phyloP scores from a whole-genome alignment of 1,140 invertebrate species.

The Metopolophium dirhodum region DNA sequence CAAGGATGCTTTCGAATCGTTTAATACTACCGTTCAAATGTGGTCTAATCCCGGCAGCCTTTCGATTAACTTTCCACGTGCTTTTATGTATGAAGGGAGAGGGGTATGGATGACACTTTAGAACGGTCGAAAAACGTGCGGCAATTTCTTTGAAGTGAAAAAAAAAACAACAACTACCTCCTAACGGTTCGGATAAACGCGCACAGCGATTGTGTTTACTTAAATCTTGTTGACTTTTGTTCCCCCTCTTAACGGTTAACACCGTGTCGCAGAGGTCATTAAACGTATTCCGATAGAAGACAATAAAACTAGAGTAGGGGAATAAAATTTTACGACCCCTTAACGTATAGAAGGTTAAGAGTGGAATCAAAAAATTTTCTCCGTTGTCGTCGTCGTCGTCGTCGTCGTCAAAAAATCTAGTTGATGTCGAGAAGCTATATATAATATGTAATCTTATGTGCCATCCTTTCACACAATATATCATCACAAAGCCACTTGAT shows the following conservation, averaged over 20 bases:
- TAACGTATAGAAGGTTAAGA: too few relatives aligned
- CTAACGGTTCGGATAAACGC: slow-evolving; percentile 46
- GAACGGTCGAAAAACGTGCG: slow-evolving; percentile 43
- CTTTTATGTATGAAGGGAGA: not conserved
- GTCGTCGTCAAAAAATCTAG: not conserved
- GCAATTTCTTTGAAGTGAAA: slow-evolving; percentile 56
- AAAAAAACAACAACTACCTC: slow-evolving; percentile 28
- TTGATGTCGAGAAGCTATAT: not conserved
- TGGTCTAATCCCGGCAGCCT: not conserved
- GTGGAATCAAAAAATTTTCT: slow-evolving; percentile 17
- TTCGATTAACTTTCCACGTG: slow-evolving; percentile 42
- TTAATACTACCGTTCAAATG: not conserved
- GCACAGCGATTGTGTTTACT: slow-evolving; percentile 38
- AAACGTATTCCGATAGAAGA: slow-evolving; percentile 47
- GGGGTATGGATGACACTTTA: slow-evolving; percentile 39
- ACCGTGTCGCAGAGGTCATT: slow-evolving; percentile 52
- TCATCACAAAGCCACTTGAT: slow-evolving; percentile 51
- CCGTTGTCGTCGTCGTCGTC: not conserved
- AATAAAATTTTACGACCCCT: slow-evolving; percentile 52
- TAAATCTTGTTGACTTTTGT: slow-evolving; percentile 48
- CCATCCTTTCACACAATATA: slow-evolving; percentile 34
- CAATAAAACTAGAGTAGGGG: slow-evolving; percentile 30
- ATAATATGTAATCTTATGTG: not conserved
- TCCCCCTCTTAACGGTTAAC: slow-evolving; percentile 47
- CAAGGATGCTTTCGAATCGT: not conserved